Base-by-base conservation (phyloP, 2,113 vertebrate species). In the Gila orcuttii region DNA sequence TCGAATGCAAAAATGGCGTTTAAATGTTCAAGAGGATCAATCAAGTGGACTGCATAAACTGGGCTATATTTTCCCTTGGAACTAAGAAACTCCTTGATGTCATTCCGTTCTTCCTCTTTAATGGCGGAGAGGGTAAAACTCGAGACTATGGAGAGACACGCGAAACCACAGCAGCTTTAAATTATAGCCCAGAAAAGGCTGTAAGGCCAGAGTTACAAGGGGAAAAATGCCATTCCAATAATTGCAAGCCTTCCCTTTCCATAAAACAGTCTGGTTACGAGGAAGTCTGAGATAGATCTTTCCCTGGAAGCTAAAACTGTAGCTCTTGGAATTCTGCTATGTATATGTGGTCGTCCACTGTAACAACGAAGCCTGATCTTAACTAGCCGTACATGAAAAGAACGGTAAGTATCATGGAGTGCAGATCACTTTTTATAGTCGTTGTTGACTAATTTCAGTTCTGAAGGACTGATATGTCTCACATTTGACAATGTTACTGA, bases 91-190 rank as follows among this genome's bases (percentile, higher is more conserved):
- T 71, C 21, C 28, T 69, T 66, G 45, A 39, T 55, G 81, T 17
- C 31, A 83, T 39, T 82, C 25, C 25, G 47, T 82, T 50, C 42
- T 52, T 68, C 79, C 89, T 80, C 25, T 87, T 85, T 79, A 55
- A 87, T 82, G 66, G 31, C 47, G 66, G 89, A 89, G 86, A 88
- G 84, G 85, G 28, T 36, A 76, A 90, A 88, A 86, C 82, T 66
- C 69, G 50, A 87, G 74, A 77, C 71, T 50, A 86, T 69, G 59
- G 60, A 78, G 39, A 87, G 89, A 92, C 91, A 88, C 90, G 89
- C 89, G 52, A 92, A 92, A 93, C 90, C 91, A 57, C 89, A 91
- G 90, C 89, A 91, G 80, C 88, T 94, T 93, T 90, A 91, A 94
- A 94, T 93, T 90, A 92, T 80, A 91, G 92, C 86, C 90, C 81